phyloP scores from a whole-genome alignment of 2,888 invertebrate genomes.

The Melangyna quadrimaculata region DNA sequence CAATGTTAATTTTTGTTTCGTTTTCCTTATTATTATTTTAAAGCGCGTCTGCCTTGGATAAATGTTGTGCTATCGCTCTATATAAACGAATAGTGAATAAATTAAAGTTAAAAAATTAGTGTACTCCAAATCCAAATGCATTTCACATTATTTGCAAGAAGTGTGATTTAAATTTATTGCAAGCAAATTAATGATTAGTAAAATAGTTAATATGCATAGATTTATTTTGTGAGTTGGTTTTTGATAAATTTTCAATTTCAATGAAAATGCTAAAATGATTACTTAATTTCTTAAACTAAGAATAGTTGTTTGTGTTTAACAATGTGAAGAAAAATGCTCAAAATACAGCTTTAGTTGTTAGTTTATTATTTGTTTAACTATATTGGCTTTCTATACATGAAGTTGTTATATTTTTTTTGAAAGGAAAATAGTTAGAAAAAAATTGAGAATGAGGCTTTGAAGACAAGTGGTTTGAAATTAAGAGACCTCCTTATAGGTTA shows the following conservation, averaged over 20 bases:
- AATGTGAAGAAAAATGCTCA: neutral
- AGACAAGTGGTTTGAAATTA: constrained; percentile 35
- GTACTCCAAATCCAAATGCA: neutral
- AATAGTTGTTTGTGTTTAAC: neutral
- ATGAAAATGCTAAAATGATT: neutral
- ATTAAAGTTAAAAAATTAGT: neutral
- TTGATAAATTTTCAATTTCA: neutral
- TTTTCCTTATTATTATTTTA: constrained; percentile 4
- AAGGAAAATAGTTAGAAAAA: neutral
- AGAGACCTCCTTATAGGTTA: neutral
- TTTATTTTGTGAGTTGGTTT: constrained; percentile 52
- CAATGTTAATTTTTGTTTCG: constrained; percentile 12
- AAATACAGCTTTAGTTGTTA: neutral
- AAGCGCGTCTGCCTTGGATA: constrained; percentile 22
- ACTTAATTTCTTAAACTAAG: neutral
- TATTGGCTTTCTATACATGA: neutral
- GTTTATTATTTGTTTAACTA: neutral
- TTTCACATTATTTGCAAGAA: neutral
- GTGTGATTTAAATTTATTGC: neutral
- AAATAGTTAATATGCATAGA: constrained; percentile 53
- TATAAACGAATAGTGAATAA: neutral
- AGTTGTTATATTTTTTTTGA: neutral
- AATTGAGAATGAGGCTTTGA: neutral
- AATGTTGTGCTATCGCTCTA: constrained; percentile 35
- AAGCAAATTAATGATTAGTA: neutral